Conservation (phyloP, 2,113 vertebrate species). For the Paraplagusia blochii region DNA sequence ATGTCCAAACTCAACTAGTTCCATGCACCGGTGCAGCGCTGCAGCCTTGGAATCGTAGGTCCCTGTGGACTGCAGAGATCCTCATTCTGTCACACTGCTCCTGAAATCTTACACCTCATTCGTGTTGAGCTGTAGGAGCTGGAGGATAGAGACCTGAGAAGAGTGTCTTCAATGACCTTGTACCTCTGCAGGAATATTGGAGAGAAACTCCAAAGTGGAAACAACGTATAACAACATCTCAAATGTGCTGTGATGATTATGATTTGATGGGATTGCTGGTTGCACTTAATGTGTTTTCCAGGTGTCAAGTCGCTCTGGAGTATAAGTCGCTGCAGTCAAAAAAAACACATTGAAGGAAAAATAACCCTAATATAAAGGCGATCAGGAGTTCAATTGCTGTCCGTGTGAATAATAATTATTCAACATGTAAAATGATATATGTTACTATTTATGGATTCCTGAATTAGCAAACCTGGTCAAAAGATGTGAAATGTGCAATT, state of each 20-base stretch:
- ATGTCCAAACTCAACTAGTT: conserved; percentile 3
- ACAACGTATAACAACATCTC: background rate
- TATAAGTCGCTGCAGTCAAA: no score
- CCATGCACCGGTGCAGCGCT: conserved; percentile 2
- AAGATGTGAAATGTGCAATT: conserved; percentile 29
- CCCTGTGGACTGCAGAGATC: conserved; percentile 34
- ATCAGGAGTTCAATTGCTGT: no score
- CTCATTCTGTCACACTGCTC: conserved; percentile 46
- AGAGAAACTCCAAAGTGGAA: background rate
- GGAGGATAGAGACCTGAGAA: conserved; percentile 9
- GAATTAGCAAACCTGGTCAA: no score
- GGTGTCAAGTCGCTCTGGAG: no score
- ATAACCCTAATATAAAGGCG: no score
- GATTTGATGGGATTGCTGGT: no score
- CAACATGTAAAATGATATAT: no score
- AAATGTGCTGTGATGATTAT: background rate
- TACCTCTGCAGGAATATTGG: conserved; percentile 4
- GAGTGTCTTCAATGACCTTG: conserved; percentile 4
- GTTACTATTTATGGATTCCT: no score
- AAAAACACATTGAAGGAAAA: no score
- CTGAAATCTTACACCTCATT: conserved; percentile 19
- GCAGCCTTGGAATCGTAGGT: conserved; percentile 22
- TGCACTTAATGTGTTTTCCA: no score
- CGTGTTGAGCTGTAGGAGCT: conserved; percentile 7
- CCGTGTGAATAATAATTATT: no score